Conservation (phyloP, 1,140 invertebrate species). For the Lutraria rhynchaena region DNA sequence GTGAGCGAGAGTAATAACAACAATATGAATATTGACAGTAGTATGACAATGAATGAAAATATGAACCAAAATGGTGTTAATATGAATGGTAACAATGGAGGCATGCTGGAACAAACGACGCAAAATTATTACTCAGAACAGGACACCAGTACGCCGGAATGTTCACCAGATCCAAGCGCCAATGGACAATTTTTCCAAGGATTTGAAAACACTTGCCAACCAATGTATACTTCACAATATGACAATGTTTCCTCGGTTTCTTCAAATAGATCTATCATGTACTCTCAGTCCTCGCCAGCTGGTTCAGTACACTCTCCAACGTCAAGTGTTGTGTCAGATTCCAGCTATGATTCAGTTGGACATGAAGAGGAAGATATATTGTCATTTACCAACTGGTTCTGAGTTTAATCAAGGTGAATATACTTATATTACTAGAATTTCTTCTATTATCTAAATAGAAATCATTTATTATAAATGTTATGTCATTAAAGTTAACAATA, state of each 20-base stretch:
- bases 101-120: not conserved
- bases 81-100: constrained; percentile 2
- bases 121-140: constrained; percentile 14
- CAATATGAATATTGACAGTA: constrained; percentile 43
- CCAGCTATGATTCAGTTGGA: constrained; percentile 46
- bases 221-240: constrained; percentile 31
- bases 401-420: too few relatives aligned
- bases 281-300: constrained; percentile 44
- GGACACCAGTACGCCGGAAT: constrained; percentile 15
- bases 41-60: constrained; percentile 10
- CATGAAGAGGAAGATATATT: constrained; percentile 53
- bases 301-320: constrained; percentile 55
- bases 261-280: constrained; percentile 1
- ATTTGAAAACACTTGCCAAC: constrained; percentile 9
- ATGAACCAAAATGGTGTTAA: constrained; percentile 9
- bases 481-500: too few relatives aligned
- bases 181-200: constrained; percentile 43
- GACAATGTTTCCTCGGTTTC: constrained; percentile 27
- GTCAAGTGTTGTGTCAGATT: constrained; percentile 54
- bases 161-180: constrained; percentile 18
- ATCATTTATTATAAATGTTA: too few relatives aligned
- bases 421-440: too few relatives aligned
- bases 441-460: too few relatives aligned
- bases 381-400: constrained; percentile 45
- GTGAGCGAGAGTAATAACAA: constrained; percentile 24